A percentile compares a stretch with the other conserved stretches of the same genome.
phyloP scores from a whole-genome alignment of 2,797 vertebrate species.

The Phoeniculus purpureus region DNA sequence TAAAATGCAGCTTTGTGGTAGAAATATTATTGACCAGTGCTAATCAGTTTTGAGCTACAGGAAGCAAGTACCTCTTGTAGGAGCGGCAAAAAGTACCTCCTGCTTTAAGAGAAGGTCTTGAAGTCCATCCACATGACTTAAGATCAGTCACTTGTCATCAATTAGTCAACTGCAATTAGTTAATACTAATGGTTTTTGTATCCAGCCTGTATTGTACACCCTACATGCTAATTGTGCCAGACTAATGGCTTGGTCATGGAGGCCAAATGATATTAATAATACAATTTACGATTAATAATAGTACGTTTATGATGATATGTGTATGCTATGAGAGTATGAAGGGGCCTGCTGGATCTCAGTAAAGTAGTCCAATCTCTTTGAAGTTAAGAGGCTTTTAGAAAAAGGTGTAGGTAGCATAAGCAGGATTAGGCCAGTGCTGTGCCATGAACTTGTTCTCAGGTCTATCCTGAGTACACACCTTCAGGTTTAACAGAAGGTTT shows the following conservation, averaged over 20 bases:
- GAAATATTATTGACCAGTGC: neutral
- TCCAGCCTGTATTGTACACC: neutral
- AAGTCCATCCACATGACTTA: slow-evolving; percentile 27
- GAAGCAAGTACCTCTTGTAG: neutral
- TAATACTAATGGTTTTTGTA: slow-evolving; percentile 49
- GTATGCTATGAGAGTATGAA: neutral
- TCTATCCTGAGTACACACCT: neutral
- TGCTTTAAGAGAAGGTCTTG: neutral
- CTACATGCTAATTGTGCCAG: slow-evolving; percentile 21
- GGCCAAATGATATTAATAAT: slow-evolving; percentile 17
- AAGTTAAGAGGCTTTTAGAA: neutral
- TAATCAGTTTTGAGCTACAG: neutral
- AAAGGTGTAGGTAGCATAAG: neutral
- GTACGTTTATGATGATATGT: neutral
- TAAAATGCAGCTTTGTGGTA: neutral
- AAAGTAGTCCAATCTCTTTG: neutral
- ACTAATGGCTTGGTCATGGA: neutral
- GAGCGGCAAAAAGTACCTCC: neutral
- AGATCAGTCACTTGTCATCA: slow-evolving; percentile 46
- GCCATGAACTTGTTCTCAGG: neutral
- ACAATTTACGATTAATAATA: slow-evolving; percentile 2
- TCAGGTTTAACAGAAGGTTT: neutral
- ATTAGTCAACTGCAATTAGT: slow-evolving; percentile 62
- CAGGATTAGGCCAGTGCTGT: neutral
- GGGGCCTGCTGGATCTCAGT: neutral